Base-by-base conservation (phyloP, 2,888 invertebrate species). In the Diaphora mendica region DNA sequence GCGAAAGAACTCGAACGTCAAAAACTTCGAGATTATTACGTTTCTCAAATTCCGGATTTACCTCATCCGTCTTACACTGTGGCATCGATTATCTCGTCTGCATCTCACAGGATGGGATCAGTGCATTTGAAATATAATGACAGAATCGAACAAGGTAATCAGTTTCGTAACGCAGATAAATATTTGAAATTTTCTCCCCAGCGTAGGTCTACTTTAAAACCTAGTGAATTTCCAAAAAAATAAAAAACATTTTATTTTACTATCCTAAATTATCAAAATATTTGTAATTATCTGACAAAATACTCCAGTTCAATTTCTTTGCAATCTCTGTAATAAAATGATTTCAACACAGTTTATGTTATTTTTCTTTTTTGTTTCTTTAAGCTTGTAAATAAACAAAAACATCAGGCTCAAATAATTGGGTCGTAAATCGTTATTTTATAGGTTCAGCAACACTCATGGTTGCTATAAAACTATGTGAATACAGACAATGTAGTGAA, bases 11-110 rank as follows among this genome's bases (percentile, higher is more conserved):
- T 79, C n/a, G 82, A 86, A 70, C 81, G 82, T 67, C 81, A 86
- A 72, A 89, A 87, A 73, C 81, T 86, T 5, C 83, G 87, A 64
- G 83, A 90, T 68, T 87, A 87, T 82, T 85, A 87, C 80, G 81
- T 90, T 69, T 90, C 89, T 30, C 88, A 91, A 83, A 90, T 92
- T 42, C 90, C 90, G 15, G 90, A 92, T 82, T 81, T 92, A 33
- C 91, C 91, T 4, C 91, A 91, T 79, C 91, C 92, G 11, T 85
- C 90, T 30, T 79, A 84, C 72, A 87, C 87, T 5, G 85, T 87
- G 73, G 90, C 91, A 15, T 87, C 89, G 1, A 90, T 93, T 74
- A 90, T 93, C 73, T 85, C 91, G 33, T 85, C 89, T 26, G 87
- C 89, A 8, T 89, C 91, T 7, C 79, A 80, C 64, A 86, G 84